phyloP scores from a whole-genome alignment of 2,888 invertebrate genomes.

The Amphimallon solstitiale region DNA sequence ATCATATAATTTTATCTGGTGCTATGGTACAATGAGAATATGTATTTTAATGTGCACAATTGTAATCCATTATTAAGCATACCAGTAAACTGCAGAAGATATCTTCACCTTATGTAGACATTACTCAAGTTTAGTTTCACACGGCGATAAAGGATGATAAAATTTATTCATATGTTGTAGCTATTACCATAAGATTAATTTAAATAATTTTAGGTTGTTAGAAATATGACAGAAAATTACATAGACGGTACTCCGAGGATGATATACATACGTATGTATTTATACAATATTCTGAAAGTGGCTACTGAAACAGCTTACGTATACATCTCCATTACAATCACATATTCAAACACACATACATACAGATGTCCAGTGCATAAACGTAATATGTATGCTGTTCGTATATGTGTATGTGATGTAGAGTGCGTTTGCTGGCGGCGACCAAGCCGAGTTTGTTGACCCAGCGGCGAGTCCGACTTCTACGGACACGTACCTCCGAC shows the following conservation, averaged over 20 bases:
- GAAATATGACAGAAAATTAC: slow-evolving; percentile 1
- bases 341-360: slow-evolving; percentile 6
- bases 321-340: slow-evolving; percentile 22
- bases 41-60: no score
- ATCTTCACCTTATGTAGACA: no score
- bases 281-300: slow-evolving; percentile 9
- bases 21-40: no score
- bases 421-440: slow-evolving; percentile 40
- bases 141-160: background rate
- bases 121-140: background rate
- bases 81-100: no score
- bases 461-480: slow-evolving; percentile 32
- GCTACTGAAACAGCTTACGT: slow-evolving; percentile 19
- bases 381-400: background rate
- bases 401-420: slow-evolving; percentile 25
- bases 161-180: slow-evolving; percentile 4
- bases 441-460: slow-evolving; percentile 41
- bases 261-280: slow-evolving; percentile 4
- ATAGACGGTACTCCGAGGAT: slow-evolving; percentile 20
- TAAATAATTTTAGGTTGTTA: slow-evolving; percentile 26
- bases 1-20: no score
- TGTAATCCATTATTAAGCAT: no score
- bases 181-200: background rate
- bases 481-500: slow-evolving; percentile 22
- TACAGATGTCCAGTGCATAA: no score